Evolutionary conservation across 2,888 invertebrate genomes (phyloP).

Genomic region (Agrochola lota): DNA sequence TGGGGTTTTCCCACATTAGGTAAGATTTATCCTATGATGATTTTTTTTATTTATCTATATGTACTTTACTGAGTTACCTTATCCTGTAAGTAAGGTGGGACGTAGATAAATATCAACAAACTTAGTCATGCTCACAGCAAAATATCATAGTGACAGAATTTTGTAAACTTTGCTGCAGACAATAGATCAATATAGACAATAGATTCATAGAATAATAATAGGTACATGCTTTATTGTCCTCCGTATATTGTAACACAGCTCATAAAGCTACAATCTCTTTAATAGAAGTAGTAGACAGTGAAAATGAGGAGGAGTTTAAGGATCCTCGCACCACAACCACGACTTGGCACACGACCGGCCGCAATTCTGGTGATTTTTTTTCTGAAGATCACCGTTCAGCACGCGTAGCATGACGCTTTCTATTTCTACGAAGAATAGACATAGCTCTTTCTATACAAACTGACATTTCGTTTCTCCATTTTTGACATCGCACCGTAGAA

Average conservation of each 20-base stretch:
- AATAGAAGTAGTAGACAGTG: not conserved
- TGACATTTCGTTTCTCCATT: too few species aligned
- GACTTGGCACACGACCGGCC: not conserved
- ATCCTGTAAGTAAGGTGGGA: too few species aligned
- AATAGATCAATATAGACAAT: conserved; percentile 44
- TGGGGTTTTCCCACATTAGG: not conserved
- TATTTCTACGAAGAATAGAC: too few species aligned
- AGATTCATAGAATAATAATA: conserved; percentile 6
- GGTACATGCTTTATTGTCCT: conserved; percentile 14
- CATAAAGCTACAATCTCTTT: conserved; percentile 4
- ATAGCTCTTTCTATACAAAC: too few species aligned
- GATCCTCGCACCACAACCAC: too few species aligned
- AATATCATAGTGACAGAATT: conserved; percentile 5
- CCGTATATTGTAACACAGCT: not conserved
- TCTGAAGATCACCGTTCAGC: too few species aligned
- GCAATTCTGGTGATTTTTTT: not conserved
- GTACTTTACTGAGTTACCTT: too few species aligned
- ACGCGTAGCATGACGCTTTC: too few species aligned
- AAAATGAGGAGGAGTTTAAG: not conserved
- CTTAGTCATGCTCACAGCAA: conserved; percentile 24
- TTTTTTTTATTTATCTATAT: not conserved
- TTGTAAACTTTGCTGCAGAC: conserved; percentile 30
- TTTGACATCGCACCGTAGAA: too few species aligned
- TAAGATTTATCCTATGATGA: not conserved
- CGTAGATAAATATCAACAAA: conserved; percentile 10